Base-by-base conservation (phyloP, 1,140 invertebrate species). In the Brachionus sp. region DNA sequence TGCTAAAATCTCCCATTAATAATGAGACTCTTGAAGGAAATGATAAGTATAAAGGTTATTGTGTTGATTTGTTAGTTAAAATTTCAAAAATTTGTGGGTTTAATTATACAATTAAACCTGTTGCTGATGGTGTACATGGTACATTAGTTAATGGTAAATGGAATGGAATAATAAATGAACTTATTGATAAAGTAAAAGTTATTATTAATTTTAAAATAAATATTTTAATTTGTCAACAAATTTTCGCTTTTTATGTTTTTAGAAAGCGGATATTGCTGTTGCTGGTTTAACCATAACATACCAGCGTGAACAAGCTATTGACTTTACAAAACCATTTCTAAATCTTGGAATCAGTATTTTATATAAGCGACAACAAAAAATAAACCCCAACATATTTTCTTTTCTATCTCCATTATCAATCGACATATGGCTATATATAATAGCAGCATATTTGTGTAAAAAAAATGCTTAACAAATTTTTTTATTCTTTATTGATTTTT, bases 221-320 rank as follows among this genome's bases (percentile, higher is more conserved):
- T 42, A 10, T 1, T 42, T 10, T 10, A 42, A 42, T 2, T 42
- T 10, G 3, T 29, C 29, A 29, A 29, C 3, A 29, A 29, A 3
- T 29, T 29, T 29, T 2, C 29, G 29, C 29, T 29, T 29, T 29
- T 29, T 29, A 29, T 29, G 29, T 29, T 29, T 39, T 2, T 95
- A 96, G 94, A 93, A 93, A 89, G 95, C 95, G 0, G 95, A 97
- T 87, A 90, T 97, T 84, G 95, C 94, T 0, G 94, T 96, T 0
- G 95, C 94, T 0, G 95, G 94, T 0, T 94, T 97, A 93, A 97
- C 95, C 0, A 96, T 96, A 83, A 96, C 95, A 87, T 96, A 95
- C 87, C 94, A 94, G 0, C 88, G 95, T 35, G 95, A 96, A 88
- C 94, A 93, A 86, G 95, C 95, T 13, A 95, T 97, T 33, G 95